phyloP scores from a whole-genome alignment of 2,113 vertebrate genomes.

The Acrocephalus arundinaceus region DNA sequence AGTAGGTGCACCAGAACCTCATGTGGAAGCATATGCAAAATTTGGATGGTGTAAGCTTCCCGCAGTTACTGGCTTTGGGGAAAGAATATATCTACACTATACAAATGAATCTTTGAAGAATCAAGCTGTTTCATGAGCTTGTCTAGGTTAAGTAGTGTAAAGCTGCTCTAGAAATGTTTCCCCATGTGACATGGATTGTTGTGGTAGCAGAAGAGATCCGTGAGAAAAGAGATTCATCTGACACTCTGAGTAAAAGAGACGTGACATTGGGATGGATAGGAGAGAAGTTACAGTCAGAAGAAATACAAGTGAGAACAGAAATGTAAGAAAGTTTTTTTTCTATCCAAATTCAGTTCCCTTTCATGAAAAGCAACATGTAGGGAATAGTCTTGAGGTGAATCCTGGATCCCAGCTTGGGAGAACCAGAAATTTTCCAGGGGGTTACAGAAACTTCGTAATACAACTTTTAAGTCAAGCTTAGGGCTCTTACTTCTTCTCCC shows the following conservation, averaged over 20 bases:
- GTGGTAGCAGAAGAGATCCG: not conserved
- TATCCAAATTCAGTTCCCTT: not conserved
- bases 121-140: not conserved
- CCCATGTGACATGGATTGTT: not conserved
- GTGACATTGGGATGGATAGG: not conserved
- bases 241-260: not conserved
- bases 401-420: not conserved
- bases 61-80: not conserved
- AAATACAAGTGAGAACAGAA: not conserved
- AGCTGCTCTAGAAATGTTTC: not conserved
- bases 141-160: not conserved
- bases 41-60: not conserved
- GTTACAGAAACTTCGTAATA: not conserved
- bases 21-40: not conserved
- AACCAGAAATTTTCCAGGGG: not conserved
- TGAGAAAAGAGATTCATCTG: not conserved
- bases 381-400: not conserved
- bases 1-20: fast-evolving
- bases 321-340: not conserved
- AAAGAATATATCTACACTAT: not conserved
- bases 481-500: not conserved
- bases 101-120: not conserved
- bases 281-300: not conserved
- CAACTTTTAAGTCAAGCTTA: not conserved
- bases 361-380: not conserved